Evolutionary conservation across 1,140 invertebrate species (phyloP).

Genomic region (Penaeus japonicus): DNA sequence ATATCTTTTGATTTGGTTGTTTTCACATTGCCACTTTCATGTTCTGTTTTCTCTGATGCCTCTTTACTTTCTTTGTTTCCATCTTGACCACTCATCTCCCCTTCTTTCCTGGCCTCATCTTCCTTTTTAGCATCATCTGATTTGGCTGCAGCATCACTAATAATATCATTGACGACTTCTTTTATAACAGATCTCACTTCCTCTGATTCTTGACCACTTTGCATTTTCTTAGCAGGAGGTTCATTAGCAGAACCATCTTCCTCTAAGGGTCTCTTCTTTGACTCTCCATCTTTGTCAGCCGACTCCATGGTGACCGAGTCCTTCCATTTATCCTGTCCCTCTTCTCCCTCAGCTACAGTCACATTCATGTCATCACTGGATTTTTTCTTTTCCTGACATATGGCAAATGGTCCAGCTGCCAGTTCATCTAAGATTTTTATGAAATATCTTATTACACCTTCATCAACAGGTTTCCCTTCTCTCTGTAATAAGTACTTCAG

Average conservation of each 20-base stretch:
- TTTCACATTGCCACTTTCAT: slow-evolving; percentile 60
- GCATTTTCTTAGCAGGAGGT: not conserved
- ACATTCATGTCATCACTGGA: slow-evolving; percentile 21
- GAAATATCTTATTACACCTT: slow-evolving; percentile 42
- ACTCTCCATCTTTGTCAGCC: not conserved
- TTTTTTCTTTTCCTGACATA: slow-evolving; percentile 32
- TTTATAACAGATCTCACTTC: not conserved
- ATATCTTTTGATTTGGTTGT: slow-evolving; percentile 33
- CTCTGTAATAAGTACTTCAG: slow-evolving; percentile 84
- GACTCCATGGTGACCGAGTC: not conserved
- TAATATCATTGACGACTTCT: not conserved
- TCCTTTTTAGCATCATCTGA: not conserved
- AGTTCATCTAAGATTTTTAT: slow-evolving; percentile 42
- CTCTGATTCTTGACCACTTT: not conserved
- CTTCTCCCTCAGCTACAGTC: not conserved
- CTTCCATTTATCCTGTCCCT: not conserved
- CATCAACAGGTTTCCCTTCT: slow-evolving; percentile 62
- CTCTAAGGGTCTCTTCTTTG: slow-evolving; percentile 7
- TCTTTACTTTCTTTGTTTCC: slow-evolving; percentile 38
- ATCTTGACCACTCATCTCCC: not conserved
- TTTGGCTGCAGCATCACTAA: not conserved
- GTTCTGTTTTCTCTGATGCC: slow-evolving; percentile 21
- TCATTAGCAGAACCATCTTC: not conserved
- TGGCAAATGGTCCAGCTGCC: slow-evolving; percentile 38
- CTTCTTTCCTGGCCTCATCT: not conserved